Conservation (phyloP, 2,113 vertebrate genomes). For the Hemiprocne comata region DNA sequence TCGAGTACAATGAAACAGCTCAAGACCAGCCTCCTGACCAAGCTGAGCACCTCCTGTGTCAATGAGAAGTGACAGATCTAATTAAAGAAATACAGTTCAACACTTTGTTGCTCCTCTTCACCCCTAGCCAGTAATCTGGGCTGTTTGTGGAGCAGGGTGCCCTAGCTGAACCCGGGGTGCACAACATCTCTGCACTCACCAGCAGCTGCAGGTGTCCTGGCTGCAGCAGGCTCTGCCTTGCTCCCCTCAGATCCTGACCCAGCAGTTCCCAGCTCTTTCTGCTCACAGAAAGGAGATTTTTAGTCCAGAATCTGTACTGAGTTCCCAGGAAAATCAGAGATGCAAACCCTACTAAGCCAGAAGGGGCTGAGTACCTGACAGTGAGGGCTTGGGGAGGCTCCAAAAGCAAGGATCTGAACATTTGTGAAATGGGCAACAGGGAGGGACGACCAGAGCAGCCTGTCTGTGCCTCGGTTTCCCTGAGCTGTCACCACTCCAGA, state of each 20-base stretch:
- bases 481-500: background rate
- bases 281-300: background rate
- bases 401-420: background rate
- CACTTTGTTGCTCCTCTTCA: background rate
- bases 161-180: background rate
- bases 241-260: background rate
- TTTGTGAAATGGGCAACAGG: background rate
- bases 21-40: background rate
- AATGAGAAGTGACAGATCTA: background rate
- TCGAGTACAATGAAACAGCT: accelerated
- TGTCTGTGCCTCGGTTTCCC: background rate
- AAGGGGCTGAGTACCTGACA: background rate
- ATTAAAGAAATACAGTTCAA: background rate
- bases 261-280: background rate
- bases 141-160: background rate
- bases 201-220: background rate
- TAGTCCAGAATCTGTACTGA: background rate
- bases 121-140: background rate
- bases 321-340: background rate
- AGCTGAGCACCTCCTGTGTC: background rate
- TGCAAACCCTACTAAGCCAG: background rate
- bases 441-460: background rate
- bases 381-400: background rate
- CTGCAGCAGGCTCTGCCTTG: background rate
- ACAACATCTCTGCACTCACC: background rate